A percentile compares a stretch with the other conserved stretches of the same genome.
These are phyloP conservation scores for Taenioides sp. DNA, from an alignment of 2,797 vertebrate species.

Conservation along the genomic window DNA sequence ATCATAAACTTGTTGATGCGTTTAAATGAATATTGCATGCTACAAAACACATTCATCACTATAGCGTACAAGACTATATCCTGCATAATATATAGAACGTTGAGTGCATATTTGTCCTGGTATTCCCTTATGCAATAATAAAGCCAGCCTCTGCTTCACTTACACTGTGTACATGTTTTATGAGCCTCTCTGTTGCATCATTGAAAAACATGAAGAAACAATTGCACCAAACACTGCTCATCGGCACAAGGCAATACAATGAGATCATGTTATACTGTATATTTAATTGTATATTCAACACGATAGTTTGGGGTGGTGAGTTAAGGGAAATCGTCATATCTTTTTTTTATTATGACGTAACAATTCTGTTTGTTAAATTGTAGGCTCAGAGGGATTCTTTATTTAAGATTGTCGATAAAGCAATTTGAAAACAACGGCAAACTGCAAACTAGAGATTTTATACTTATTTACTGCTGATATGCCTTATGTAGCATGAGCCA, in stretches of 20 bases:
- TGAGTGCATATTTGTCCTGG: neutral
- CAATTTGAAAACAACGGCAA: too few relatives aligned
- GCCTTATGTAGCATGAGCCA: too few relatives aligned
- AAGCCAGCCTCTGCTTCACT: conserved; percentile 9
- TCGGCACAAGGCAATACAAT: neutral
- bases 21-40: conserved; percentile 1
- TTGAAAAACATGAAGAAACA: conserved; percentile 8
- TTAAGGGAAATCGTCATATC: neutral
- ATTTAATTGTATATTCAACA: neutral
- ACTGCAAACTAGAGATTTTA: too few relatives aligned
- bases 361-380: too few relatives aligned
- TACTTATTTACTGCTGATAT: too few relatives aligned
- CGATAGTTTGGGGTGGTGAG: neutral
- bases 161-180: conserved; percentile 11
- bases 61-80: neutral
- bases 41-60: neutral
- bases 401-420: too few relatives aligned
- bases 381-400: too few relatives aligned
- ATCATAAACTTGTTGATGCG: neutral
- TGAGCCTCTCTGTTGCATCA: conserved; percentile 10
- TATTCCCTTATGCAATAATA: neutral
- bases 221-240: conserved; percentile 5
- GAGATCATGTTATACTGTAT: neutral
- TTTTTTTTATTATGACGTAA: too few relatives aligned
- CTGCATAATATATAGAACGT: neutral